These are phyloP conservation scores for Antennarius maculatus DNA, from an alignment of 2,797 vertebrate genomes.

Conservation along the genomic window DNA sequence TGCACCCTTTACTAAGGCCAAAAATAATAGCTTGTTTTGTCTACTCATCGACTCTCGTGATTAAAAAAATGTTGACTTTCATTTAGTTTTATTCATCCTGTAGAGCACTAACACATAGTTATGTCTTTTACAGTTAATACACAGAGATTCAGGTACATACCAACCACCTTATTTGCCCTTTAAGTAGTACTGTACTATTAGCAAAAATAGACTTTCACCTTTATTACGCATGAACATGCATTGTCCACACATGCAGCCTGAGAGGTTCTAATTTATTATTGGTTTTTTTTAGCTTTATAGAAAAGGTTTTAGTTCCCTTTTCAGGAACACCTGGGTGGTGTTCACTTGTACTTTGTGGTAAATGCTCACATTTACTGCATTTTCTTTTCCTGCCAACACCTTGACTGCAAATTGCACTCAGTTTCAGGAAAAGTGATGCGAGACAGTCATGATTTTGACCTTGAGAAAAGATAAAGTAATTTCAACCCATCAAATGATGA, in stretches of 20 bases:
- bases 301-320: not conserved
- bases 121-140: not conserved
- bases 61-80: not conserved
- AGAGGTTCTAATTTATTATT: not conserved
- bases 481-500: constrained; percentile 57
- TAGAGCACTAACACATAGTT: not conserved
- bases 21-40: constrained; percentile 8
- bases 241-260: too few species aligned
- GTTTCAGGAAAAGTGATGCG: constrained; percentile 15
- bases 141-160: not conserved
- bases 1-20: constrained; percentile 21
- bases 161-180: too few species aligned
- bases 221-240: too few species aligned
- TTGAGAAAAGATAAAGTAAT: constrained; percentile 59
- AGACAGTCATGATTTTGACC: constrained; percentile 48
- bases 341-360: constrained; percentile 13
- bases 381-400: constrained; percentile 30
- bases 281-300: not conserved
- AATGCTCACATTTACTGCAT: constrained; percentile 15
- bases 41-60: constrained; percentile 2
- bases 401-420: constrained; percentile 24
- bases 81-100: not conserved
- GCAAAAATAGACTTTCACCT: not conserved
- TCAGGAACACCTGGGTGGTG: constrained; percentile 19
- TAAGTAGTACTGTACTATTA: not conserved